These are phyloP conservation scores for Phenganax subtilis DNA, from an alignment of 92 coral and sea anemone species.

Conservation along the genomic window DNA sequence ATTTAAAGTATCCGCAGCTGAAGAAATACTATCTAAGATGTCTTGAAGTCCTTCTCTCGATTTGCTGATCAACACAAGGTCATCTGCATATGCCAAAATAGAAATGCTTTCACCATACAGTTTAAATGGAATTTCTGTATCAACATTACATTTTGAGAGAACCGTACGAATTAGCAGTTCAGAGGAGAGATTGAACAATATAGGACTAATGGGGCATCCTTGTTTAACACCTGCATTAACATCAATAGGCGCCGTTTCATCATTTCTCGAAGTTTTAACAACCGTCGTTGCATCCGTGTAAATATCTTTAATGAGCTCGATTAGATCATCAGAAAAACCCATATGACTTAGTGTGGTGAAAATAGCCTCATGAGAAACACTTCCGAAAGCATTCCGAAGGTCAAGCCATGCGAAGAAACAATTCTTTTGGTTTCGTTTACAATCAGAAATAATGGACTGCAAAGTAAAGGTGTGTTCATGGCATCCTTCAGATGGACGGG, in stretches of 20 bases:
- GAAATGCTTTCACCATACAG: neutral
- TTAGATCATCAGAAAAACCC: neutral
- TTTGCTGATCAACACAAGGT: neutral
- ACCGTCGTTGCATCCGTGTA: neutral
- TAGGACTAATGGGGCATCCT: neutral
- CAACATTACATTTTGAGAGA: neutral
- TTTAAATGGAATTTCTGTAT: neutral
- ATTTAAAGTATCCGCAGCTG: neutral
- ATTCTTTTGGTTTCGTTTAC: neutral
- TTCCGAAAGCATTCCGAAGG: neutral
- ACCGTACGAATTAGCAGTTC: neutral
- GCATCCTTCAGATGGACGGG: neutral
- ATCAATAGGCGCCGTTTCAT: neutral
- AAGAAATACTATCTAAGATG: neutral
- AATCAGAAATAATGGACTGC: neutral
- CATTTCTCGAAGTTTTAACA: neutral
- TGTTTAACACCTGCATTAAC: neutral
- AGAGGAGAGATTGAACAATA: neutral
- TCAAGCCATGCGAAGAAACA: conserved; percentile 6
- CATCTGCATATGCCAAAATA: too few species aligned
- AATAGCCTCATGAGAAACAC: neutral
- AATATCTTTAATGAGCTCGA: neutral
- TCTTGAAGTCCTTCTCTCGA: neutral
- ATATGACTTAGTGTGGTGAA: neutral
- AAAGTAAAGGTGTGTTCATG: neutral